Conservation (phyloP, 2,797 vertebrate genomes). For the Tapera naevia region DNA sequence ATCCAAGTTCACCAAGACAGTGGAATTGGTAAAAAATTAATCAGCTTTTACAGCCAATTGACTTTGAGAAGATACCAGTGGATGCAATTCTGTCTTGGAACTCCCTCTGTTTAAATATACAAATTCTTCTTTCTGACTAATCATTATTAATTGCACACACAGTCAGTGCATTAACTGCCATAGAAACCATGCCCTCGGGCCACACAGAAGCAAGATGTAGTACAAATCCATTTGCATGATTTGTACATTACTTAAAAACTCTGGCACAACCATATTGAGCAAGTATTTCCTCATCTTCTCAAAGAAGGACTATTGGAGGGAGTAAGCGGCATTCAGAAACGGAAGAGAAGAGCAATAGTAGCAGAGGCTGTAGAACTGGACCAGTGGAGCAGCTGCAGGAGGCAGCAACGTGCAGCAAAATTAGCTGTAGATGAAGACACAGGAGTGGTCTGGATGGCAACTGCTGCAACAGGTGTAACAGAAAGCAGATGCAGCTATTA, state of each 20-base stretch:
- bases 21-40: background rate
- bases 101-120: background rate
- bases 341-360: background rate
- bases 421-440: background rate
- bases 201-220: background rate
- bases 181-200: background rate
- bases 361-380: background rate
- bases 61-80: background rate
- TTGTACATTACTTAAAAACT: background rate
- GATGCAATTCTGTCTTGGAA: background rate
- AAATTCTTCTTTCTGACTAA: background rate
- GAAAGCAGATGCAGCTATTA: background rate
- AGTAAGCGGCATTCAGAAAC: background rate
- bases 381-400: background rate
- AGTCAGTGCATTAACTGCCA: background rate
- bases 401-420: fast-evolving
- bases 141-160: background rate
- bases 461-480: background rate
- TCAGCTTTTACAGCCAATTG: background rate
- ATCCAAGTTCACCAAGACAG: background rate
- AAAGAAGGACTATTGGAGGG: background rate
- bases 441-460: background rate
- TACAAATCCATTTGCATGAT: background rate
- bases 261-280: background rate
- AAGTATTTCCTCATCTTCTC: background rate